These are phyloP conservation scores for Beroe ovata DNA, from an alignment of 37 sponge, comb jelly and placozoan species.

Conservation along the genomic window DNA sequence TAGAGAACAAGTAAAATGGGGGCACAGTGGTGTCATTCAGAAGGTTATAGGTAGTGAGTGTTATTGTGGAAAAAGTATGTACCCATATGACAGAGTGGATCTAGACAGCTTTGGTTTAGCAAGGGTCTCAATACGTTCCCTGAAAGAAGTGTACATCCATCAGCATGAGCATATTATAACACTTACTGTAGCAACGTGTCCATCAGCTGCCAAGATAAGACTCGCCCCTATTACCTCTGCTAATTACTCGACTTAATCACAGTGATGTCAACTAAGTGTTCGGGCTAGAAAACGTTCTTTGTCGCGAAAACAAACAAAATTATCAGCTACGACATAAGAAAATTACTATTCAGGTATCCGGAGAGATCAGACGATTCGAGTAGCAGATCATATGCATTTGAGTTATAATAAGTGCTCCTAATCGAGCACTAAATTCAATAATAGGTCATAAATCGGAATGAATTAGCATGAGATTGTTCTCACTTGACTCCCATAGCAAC, in stretches of 20 bases:
- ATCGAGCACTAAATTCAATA: neutral
- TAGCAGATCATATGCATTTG: neutral
- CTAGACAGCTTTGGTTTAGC: conserved; percentile 62
- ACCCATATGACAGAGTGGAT: conserved; percentile 59
- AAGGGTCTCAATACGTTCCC: conserved; percentile 49
- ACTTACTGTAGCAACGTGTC: neutral
- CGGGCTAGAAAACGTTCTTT: no score
- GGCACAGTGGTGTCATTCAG: no score
- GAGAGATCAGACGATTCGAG: neutral
- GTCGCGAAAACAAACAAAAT: neutral
- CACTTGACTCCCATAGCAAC: conserved; percentile 62
- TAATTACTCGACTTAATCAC: no score
- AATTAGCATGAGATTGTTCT: neutral
- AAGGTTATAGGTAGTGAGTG: no score
- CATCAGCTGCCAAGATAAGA: no score
- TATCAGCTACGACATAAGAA: neutral
- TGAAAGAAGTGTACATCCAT: no score
- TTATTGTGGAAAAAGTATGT: no score
- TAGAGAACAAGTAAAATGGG: no score
- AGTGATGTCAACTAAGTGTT: no score
- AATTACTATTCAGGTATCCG: neutral
- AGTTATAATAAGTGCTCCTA: neutral
- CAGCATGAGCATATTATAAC: neutral
- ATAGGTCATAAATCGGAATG: neutral
- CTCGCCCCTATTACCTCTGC: no score